Conservation (phyloP, 2,888 invertebrate genomes). For the Napeogenes sylphis region DNA sequence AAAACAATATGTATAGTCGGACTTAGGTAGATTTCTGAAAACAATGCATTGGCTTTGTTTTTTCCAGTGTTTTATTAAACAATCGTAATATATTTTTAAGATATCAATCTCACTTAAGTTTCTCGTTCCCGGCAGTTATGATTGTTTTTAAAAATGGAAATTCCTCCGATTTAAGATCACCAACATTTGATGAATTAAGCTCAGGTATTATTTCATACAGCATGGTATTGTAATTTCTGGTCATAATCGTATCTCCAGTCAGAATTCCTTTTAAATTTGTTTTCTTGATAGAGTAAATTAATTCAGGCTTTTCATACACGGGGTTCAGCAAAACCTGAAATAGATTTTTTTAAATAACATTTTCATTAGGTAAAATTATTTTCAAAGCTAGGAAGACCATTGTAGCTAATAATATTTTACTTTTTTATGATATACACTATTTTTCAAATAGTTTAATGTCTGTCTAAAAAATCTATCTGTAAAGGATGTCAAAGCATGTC, state of each 20-base stretch:
- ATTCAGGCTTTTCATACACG: constrained; percentile 82
- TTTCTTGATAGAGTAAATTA: constrained; percentile 85
- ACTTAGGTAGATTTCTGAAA: too few relatives aligned
- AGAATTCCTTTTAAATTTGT: constrained; percentile 83
- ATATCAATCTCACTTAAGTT: constrained; percentile 69
- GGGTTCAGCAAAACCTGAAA: constrained; percentile 88
- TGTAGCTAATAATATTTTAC: too few relatives aligned
- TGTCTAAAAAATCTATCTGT: too few relatives aligned
- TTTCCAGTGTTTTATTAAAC: background rate
- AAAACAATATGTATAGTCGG: background rate
- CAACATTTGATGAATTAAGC: constrained; percentile 63
- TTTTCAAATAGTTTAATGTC: too few relatives aligned
- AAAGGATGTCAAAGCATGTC: too few relatives aligned
- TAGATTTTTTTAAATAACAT: background rate
- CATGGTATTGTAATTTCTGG: constrained; percentile 82
- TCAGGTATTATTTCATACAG: constrained; percentile 79
- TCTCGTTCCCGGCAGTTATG: constrained; percentile 74
- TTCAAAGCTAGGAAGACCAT: too few relatives aligned
- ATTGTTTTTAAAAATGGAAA: constrained; percentile 76
- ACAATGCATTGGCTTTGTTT: too few relatives aligned
- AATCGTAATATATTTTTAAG: background rate
- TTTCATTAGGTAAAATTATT: background rate
- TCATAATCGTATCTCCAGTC: constrained; percentile 79
- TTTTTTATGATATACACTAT: too few relatives aligned
- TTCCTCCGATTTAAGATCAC: constrained; percentile 60